Base-by-base conservation (phyloP, 2,888 invertebrate species). In the Ethmia dodecea region DNA sequence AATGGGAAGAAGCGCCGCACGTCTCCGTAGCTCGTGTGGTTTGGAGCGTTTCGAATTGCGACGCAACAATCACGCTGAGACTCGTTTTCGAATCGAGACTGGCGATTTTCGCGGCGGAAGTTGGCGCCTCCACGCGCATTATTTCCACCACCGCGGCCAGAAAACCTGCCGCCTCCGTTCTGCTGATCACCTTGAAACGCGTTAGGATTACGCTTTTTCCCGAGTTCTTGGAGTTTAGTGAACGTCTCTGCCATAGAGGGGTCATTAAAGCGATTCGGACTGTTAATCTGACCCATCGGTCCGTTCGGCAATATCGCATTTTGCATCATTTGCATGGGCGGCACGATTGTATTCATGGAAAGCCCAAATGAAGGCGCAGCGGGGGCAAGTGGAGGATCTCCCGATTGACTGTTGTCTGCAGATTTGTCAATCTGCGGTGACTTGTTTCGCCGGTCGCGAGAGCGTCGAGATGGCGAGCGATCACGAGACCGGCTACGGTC, bases 1-100 rank as follows among this genome's bases (percentile, higher is more conserved):
- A 93, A 94, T 3, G 90, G 89, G 69, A 97, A 97, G 57, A 96
- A 93, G 34, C 92, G 90, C 8, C 95, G 88, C 0, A 97, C 86
- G 59, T 96, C 96, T 24, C 92, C 90, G 65, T 94, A 95, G 28
- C 90, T 91, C 1, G 93, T 92, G 53, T 88, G 91, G 11, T 90
- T 87, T 3, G 94, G 93, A 62, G 97, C 88, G 49, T 92, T 92
- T 14, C 89, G 87, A 3, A 95, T 84, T 52, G 93, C 92, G 2
- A 96, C 89, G 61, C 94, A 93, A 47, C 79, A 75, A 35, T 77
- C 75, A 27, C 52, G 56, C 35, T 54, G 66, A 2, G 47, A 53
- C 4, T 55, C 56, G 6, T 61, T 65, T 0, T 76, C 81, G 40
- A 80, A 83, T 9, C 80, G 66, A 18, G 67, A 55, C 3, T 47